phyloP scores from a whole-genome alignment of 2,113 vertebrate species.

The Cyanistes caeruleus region DNA sequence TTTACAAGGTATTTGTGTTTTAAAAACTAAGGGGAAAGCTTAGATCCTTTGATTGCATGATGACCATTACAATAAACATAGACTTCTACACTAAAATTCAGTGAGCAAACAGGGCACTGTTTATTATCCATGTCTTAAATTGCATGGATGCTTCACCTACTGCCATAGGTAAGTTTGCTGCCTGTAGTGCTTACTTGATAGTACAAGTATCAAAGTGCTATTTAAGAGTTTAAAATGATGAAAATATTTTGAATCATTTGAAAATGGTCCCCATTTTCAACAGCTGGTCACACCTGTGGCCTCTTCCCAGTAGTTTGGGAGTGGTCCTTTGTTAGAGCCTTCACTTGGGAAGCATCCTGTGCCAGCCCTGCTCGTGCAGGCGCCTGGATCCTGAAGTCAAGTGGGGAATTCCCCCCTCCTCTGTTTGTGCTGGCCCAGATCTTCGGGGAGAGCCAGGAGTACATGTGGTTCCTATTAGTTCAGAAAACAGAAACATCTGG shows the following conservation, averaged over 20 bases:
- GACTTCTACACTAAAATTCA: background rate
- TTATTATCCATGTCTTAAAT: background rate
- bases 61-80: background rate
- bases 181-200: background rate
- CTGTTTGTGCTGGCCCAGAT: background rate
- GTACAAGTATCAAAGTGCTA: background rate
- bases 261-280: background rate
- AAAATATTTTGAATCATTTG: background rate
- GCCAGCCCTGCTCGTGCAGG: background rate
- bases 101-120: background rate
- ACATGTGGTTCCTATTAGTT: slow-evolving; percentile 23
- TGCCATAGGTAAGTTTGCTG: background rate
- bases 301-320: background rate
- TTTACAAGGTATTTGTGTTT: background rate
- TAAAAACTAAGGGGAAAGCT: background rate
- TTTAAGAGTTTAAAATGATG: background rate
- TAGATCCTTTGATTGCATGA: background rate
- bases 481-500: slow-evolving; percentile 48
- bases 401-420: background rate
- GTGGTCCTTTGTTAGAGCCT: background rate
- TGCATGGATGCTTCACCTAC: background rate
- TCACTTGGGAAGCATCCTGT: background rate
- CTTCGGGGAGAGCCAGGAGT: background rate
- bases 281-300: background rate
- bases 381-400: background rate